Percentiles rank a stretch among this genome's conserved stretches.
phyloP scores from a whole-genome alignment of 2,113 vertebrate genomes.

The Nestor notabilis region DNA sequence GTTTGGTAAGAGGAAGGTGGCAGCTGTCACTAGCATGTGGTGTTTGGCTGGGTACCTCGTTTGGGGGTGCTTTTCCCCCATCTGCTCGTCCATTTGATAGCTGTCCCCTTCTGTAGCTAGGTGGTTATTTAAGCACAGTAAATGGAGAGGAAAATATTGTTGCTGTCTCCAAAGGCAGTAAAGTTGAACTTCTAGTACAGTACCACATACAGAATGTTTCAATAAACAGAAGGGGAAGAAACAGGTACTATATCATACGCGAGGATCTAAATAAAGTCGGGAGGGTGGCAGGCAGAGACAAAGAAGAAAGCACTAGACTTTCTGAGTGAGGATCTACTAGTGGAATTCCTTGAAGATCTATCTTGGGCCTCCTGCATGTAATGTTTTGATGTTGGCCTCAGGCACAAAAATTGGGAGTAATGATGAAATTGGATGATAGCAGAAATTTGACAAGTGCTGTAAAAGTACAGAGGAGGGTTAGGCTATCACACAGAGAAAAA shows the following conservation, averaged over 20 bases:
- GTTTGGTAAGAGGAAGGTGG: background rate
- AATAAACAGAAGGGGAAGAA: background rate
- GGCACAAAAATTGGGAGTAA: background rate
- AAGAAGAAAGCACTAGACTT: background rate
- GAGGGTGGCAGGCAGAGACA: background rate
- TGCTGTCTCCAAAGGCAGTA: background rate
- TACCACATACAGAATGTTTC: background rate
- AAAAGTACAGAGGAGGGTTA: background rate
- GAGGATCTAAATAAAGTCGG: background rate
- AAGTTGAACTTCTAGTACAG: background rate
- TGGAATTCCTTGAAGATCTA: background rate
- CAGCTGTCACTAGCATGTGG: background rate
- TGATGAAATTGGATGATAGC: background rate
- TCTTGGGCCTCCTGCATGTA: background rate
- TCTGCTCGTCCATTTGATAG: background rate
- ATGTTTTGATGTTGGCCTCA: background rate
- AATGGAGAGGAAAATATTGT: background rate
- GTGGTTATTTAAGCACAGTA: background rate
- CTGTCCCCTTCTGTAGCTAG: background rate
- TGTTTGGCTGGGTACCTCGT: background rate
- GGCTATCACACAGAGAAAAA: background rate
- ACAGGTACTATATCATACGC: rapidly evolving
- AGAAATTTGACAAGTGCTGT: background rate
- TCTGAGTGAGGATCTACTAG: background rate
- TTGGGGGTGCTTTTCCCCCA: background rate